phyloP scores from a whole-genome alignment of 2,797 vertebrate genomes.

The Thripadectes ignobilis region DNA sequence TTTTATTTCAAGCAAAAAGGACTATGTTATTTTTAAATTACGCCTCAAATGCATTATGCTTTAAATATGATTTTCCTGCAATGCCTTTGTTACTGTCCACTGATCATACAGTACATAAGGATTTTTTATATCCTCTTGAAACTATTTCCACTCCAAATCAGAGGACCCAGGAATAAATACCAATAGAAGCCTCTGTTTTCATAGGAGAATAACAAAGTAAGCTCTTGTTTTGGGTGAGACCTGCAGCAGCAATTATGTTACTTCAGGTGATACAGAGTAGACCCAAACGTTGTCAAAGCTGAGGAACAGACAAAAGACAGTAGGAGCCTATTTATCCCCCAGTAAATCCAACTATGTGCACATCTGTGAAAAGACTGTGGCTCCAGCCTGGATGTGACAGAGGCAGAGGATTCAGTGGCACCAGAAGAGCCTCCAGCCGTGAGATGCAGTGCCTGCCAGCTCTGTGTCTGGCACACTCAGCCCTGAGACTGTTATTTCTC shows the following conservation, averaged over 20 bases:
- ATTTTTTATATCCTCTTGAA: background rate
- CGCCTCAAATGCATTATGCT: background rate
- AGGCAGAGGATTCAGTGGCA: background rate
- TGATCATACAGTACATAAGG: background rate
- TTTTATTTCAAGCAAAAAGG: background rate
- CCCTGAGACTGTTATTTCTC: background rate
- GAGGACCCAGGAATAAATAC: background rate
- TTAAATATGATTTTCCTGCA: background rate
- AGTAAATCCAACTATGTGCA: background rate
- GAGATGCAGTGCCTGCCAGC: background rate
- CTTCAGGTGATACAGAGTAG: background rate
- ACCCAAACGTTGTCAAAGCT: background rate
- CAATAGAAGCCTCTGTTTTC: background rate
- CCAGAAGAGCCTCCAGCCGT: background rate
- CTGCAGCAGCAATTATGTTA: background rate
- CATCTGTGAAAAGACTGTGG: background rate
- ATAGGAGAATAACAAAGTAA: background rate
- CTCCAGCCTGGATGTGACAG: background rate
- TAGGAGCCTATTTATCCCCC: background rate
- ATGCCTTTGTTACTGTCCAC: conserved; percentile 45
- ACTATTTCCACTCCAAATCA: background rate
- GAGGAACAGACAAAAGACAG: background rate
- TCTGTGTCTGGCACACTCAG: background rate
- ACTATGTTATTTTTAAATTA: background rate
- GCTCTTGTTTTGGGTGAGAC: background rate